A percentile compares a stretch with the other conserved stretches of the same genome.
Conservation (phyloP, 2,797 vertebrate species). For the Parauchenoglanis ngamensis region DNA sequence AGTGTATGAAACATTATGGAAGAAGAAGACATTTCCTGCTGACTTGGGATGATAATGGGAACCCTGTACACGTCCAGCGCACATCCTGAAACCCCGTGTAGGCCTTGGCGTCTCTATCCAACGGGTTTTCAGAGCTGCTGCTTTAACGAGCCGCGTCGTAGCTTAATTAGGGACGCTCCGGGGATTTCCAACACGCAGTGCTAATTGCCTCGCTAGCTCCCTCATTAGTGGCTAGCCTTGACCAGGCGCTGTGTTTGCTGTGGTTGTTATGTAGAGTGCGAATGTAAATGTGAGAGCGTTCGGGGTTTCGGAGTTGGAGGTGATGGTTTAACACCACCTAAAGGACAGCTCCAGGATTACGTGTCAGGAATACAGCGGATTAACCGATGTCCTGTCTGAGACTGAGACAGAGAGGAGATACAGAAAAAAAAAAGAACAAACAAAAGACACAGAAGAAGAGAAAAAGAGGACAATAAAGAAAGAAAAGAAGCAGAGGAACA, state of each 20-base stretch:
- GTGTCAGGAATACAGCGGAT: neutral
- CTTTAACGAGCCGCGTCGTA: slow-evolving; percentile 29
- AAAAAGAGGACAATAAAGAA: neutral
- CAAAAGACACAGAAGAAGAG: neutral
- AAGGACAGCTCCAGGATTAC: neutral
- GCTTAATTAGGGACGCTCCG: slow-evolving; percentile 43
- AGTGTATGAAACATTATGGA: neutral
- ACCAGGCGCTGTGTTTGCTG: slow-evolving; percentile 37
- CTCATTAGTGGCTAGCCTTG: slow-evolving; percentile 46
- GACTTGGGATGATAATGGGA: neutral
- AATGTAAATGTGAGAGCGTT: slow-evolving; percentile 28
- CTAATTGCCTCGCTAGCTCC: slow-evolving; percentile 44
- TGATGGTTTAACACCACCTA: neutral
- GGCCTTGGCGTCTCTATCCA: slow-evolving; percentile 18
- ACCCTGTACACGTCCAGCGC: neutral
- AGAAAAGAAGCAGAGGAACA: neutral
- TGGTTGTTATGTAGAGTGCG: slow-evolving; percentile 22
- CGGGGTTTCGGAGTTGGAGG: neutral
- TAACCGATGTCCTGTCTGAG: neutral
- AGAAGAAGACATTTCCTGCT: neutral
- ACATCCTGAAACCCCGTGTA: neutral
- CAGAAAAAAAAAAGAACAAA: neutral
- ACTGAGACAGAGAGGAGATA: neutral
- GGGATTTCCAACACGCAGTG: slow-evolving; percentile 27
- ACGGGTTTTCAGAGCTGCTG: slow-evolving; percentile 4